These are phyloP conservation scores for Limnothrissa miodon DNA, from an alignment of 2,113 vertebrate species.

Conservation along the genomic window DNA sequence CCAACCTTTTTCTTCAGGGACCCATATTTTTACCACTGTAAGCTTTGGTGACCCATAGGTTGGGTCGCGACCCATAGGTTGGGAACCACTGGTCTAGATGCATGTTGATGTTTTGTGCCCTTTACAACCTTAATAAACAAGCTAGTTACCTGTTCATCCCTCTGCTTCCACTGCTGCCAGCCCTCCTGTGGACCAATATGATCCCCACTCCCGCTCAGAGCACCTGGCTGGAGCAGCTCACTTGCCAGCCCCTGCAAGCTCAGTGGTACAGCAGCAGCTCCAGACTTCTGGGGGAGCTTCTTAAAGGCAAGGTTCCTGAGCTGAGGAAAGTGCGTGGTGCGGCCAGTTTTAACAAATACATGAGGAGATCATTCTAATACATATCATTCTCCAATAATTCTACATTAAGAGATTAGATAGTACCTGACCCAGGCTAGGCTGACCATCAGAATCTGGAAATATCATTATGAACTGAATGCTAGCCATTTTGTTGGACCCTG, in stretches of 20 bases:
- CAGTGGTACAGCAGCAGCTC: slow-evolving; percentile 51
- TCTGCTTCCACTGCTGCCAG: slow-evolving; percentile 92
- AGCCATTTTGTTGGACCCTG: background rate
- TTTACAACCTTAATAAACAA: no score
- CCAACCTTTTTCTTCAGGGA: no score
- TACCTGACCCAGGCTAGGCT: no score
- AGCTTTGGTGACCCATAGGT: no score
- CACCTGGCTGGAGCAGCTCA: slow-evolving; percentile 69
- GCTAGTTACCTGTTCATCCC: slow-evolving; percentile 83
- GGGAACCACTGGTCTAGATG: no score
- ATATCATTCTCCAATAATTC: background rate
- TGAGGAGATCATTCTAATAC: background rate
- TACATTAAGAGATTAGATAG: no score
- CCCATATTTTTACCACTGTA: no score
- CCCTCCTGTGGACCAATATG: slow-evolving; percentile 72
- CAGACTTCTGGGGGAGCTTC: slow-evolving; percentile 89
- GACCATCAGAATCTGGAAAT: no score
- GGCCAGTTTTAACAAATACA: background rate
- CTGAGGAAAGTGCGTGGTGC: slow-evolving; percentile 55
- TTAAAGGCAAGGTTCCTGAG: slow-evolving; percentile 92
- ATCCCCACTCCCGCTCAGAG: slow-evolving; percentile 39
- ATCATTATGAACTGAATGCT: no score
- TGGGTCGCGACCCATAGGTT: no score
- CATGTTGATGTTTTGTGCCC: no score
- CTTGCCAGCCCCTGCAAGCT: slow-evolving; percentile 70